phyloP scores from a whole-genome alignment of 2,113 vertebrate species.

The Zosterops borbonicus region DNA sequence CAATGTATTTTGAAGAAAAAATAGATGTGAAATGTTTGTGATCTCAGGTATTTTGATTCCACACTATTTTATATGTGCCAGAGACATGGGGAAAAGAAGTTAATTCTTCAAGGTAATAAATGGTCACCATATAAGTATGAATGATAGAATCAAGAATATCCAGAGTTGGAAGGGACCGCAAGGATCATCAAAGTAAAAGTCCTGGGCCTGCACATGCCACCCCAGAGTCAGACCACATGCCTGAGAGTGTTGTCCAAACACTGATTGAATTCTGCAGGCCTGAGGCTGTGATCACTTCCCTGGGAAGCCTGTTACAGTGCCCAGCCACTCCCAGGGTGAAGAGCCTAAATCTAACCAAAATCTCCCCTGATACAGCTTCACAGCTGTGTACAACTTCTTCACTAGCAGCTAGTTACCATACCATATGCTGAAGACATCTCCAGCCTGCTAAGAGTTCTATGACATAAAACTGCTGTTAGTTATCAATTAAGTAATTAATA shows the following conservation, averaged over 20 bases:
- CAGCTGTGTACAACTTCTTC: background rate
- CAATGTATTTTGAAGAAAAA: background rate
- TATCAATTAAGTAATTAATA: background rate
- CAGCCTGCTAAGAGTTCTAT: background rate
- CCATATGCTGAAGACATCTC: background rate
- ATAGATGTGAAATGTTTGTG: background rate
- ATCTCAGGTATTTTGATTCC: background rate
- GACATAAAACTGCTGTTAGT: background rate
- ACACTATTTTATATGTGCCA: background rate
- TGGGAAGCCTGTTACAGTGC: background rate
- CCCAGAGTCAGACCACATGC: background rate
- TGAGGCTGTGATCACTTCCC: background rate
- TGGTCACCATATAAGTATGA: background rate
- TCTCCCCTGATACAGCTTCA: background rate
- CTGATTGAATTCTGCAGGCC: background rate
- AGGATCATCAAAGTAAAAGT: background rate
- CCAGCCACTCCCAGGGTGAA: fast-evolving
- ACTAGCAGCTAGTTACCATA: background rate
- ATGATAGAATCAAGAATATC: background rate
- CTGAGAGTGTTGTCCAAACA: fast-evolving
- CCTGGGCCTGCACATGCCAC: background rate
- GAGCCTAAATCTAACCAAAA: background rate
- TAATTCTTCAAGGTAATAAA: background rate
- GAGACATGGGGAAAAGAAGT: background rate
- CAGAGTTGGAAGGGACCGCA: background rate